These are phyloP conservation scores for Heterodera carotae DNA, from an alignment of 1,140 invertebrate genomes.

Conservation along the genomic window DNA sequence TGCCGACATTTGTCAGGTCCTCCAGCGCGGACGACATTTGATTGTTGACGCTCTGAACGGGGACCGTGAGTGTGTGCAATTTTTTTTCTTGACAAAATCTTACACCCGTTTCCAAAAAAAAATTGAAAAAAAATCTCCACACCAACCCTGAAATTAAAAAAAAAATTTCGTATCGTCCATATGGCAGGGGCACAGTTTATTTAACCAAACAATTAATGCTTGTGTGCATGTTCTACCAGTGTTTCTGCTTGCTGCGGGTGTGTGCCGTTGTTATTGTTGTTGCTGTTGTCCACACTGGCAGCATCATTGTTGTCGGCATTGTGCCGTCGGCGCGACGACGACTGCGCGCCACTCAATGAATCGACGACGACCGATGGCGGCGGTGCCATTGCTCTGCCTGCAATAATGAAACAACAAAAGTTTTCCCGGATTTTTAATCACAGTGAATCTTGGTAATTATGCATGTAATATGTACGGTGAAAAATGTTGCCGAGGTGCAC, in stretches of 20 bases:
- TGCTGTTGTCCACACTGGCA: background rate
- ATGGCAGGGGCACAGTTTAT: too few relatives aligned
- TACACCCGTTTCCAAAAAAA: too few relatives aligned
- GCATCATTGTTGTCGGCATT: background rate
- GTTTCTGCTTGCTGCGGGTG: too few relatives aligned
- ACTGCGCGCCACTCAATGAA: too few relatives aligned
- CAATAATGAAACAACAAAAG: background rate
- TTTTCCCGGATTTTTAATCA: background rate
- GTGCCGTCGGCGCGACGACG: background rate
- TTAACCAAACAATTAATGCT: too few relatives aligned
- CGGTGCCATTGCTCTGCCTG: background rate
- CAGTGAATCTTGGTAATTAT: background rate
- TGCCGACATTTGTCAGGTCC: background rate
- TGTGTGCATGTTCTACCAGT: too few relatives aligned
- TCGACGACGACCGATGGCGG: background rate
- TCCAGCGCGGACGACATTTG: background rate
- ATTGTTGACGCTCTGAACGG: too few relatives aligned
- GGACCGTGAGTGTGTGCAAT: too few relatives aligned
- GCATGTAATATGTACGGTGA: background rate
- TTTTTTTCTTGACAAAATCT: too few relatives aligned
- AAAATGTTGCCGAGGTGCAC: constrained; percentile 23
- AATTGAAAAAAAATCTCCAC: too few relatives aligned
- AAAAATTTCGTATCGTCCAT: too few relatives aligned
- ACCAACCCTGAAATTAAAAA: too few relatives aligned
- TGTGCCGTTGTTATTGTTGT: background rate